Base-by-base conservation (phyloP, 2,888 invertebrate genomes). In the Pyrrhosoma nymphula region DNA sequence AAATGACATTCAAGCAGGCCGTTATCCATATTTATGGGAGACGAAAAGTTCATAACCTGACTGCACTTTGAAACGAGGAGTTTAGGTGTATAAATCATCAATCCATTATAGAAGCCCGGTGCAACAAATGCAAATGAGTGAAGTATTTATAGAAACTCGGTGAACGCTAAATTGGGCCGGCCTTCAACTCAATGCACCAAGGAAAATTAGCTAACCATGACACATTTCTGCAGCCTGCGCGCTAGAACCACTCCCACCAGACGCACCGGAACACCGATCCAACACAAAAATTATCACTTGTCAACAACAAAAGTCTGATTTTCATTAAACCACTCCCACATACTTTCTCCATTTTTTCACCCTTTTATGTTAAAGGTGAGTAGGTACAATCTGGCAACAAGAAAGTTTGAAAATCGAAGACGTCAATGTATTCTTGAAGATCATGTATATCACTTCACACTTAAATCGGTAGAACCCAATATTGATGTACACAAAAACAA, bases 161-260 rank as follows among this genome's bases (percentile, higher is more conserved):
- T 93, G 93, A 93, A 93, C 69, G 93, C 93, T 93, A 47, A 93
- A 69, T 93, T 93, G 69, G 93, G 93, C 93, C 93, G 93, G 93
- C 93, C 93, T 93, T 93, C 93, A 93, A 93, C 93, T 93, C 69
- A 47, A n/a, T n/a, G 69, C 63, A 39, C 69, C 23, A n/a, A 69
- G n/a, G 47, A 18, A 55, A 93, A 93, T 75, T 93, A 63, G 69
- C 30, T 93, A 69, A 93, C 93, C 93, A 75, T 93, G 93, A 93
- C 93, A 93, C 75, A 93, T 75, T 75, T 93, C 20, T 69, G 20
- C 47, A n/a, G 63, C n/a, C n/a, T 23, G 47, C 69, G 69, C 63
- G 47, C 47, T n/a, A 93, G n/a, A 93, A 93, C 93, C 93, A 93
- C 93, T 93, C 93, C 93, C 93, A 93, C 93, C 69, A 26, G 26